Conservation (phyloP, 2,888 invertebrate species). For the Julus scanicus region DNA sequence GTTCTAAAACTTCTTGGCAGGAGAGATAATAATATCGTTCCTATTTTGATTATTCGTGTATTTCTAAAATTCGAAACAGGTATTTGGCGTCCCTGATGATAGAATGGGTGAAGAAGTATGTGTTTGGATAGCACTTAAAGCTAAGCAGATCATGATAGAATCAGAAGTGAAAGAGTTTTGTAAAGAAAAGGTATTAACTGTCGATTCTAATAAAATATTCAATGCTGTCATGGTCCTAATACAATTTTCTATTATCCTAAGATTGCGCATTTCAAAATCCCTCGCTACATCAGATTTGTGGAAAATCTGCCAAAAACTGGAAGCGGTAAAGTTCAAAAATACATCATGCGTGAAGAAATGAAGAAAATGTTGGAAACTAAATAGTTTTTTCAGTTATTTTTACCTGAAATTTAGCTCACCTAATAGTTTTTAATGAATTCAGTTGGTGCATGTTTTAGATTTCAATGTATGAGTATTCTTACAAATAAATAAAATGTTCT, state of each 20-base stretch:
- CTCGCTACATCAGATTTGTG: slow-evolving; percentile 66
- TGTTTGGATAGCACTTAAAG: slow-evolving; percentile 63
- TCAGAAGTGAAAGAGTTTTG: slow-evolving; percentile 73
- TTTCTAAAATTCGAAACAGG: slow-evolving; percentile 67
- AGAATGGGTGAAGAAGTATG: slow-evolving; percentile 76
- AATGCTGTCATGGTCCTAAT: neutral
- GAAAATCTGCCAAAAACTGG: slow-evolving; percentile 67
- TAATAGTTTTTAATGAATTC: no score
- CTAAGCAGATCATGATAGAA: neutral
- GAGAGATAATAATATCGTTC: neutral
- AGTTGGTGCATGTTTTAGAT: no score
- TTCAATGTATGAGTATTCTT: no score
- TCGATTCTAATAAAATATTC: neutral
- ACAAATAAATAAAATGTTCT: no score
- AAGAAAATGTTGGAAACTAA: neutral
- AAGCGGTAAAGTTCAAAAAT: slow-evolving; percentile 69
- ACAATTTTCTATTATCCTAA: slow-evolving; percentile 59
- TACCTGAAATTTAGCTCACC: no score
- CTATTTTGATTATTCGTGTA: neutral
- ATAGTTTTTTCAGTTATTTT: neutral
- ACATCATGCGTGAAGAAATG: slow-evolving; percentile 58
- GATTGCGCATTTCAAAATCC: slow-evolving; percentile 70
- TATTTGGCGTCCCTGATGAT: slow-evolving; percentile 79
- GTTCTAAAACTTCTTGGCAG: no score
- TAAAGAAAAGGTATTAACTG: slow-evolving; percentile 62